Percentiles rank a stretch among this genome's conserved stretches.
Conservation (phyloP, 2,797 vertebrate genomes). For the Acipenser oxyrinchus region DNA sequence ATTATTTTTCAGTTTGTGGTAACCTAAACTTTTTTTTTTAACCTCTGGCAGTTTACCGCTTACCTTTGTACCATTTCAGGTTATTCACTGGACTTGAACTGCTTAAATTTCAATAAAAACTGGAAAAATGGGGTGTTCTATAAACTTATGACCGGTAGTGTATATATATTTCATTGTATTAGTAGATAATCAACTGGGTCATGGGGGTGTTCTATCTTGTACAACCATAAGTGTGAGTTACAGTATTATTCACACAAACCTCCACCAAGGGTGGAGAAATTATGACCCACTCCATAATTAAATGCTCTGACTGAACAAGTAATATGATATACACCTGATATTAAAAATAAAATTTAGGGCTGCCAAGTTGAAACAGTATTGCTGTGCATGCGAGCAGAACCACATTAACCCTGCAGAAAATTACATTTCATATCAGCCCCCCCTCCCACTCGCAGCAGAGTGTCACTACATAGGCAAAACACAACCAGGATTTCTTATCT, state of each 20-base stretch:
- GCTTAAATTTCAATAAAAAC: too few species aligned
- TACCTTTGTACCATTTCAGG: too few species aligned
- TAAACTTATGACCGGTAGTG: too few species aligned
- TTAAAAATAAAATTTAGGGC: constrained; percentile 8
- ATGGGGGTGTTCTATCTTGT: background rate
- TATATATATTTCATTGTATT: background rate
- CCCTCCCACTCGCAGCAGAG: constrained; percentile 9
- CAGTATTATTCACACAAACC: constrained; percentile 2
- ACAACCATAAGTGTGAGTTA: background rate
- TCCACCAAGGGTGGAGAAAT: constrained; percentile 1
- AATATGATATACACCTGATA: constrained; percentile 4
- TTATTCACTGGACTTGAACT: too few species aligned
- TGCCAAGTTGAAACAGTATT: constrained; percentile 5
- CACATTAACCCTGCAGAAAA: constrained; percentile 18
- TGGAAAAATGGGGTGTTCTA: too few species aligned
- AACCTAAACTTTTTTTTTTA: too few species aligned
- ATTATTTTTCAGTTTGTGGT: too few species aligned
- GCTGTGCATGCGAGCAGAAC: background rate
- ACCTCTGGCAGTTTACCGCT: too few species aligned
- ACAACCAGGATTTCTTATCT: constrained; percentile 11
- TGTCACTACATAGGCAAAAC: constrained; percentile 21
- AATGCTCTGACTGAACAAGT: background rate
- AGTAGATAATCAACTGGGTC: constrained; percentile 4
- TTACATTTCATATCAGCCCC: constrained; percentile 4
- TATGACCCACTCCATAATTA: constrained; percentile 16